These are phyloP conservation scores for Potorous gilbertii DNA, from an alignment of 2,797 vertebrate genomes.

Conservation along the genomic window DNA sequence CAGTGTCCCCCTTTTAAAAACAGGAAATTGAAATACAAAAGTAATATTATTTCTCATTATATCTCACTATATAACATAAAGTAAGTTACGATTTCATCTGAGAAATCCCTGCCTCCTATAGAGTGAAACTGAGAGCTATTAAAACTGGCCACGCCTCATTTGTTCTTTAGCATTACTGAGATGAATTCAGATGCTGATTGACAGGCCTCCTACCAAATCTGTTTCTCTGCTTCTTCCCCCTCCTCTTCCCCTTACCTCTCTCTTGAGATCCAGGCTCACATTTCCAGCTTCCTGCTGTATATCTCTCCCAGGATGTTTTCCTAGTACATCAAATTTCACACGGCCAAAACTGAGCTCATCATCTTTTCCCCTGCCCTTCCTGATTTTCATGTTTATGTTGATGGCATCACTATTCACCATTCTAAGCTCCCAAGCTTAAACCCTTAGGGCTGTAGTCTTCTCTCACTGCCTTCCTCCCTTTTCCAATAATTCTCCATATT, in stretches of 20 bases:
- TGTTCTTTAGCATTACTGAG: conserved; percentile 56
- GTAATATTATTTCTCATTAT: conserved; percentile 61
- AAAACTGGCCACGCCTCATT: conserved; percentile 68
- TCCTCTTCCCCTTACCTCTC: not conserved
- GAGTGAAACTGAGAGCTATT: conserved; percentile 35
- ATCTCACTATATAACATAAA: conserved; percentile 71
- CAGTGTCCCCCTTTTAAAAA: conserved; percentile 73
- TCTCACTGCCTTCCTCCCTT: not conserved
- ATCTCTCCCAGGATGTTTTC: not conserved
- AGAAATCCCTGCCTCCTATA: conserved; percentile 61
- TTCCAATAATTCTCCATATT: not conserved
- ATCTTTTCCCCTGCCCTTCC: not conserved
- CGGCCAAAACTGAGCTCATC: not conserved
- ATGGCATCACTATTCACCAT: not conserved
- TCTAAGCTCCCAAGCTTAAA: not conserved
- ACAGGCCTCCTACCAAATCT: conserved; percentile 20
- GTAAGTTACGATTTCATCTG: conserved; percentile 55
- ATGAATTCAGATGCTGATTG: not conserved
- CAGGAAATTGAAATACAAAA: conserved; percentile 67
- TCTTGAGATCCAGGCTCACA: not conserved
- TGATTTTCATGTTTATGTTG: not conserved
- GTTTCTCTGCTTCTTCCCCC: not conserved
- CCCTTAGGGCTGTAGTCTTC: not conserved
- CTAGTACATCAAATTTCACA: not conserved
- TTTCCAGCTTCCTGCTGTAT: not conserved